Evolutionary conservation across 2,113 vertebrate species (phyloP).

Genomic region (Euleptes europaea): DNA sequence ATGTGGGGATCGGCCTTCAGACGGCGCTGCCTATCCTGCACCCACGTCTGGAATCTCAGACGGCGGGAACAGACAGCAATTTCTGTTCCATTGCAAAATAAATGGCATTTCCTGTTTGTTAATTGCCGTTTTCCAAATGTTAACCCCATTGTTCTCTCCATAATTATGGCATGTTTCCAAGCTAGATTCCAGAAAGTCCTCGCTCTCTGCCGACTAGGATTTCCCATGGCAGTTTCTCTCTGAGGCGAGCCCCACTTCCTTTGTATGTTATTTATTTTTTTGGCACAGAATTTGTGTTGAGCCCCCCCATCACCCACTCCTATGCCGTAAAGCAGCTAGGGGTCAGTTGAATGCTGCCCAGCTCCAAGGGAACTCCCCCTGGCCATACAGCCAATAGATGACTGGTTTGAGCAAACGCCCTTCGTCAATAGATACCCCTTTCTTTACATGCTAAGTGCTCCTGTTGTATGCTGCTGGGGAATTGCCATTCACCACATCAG

Average conservation of each 20-base stretch:
- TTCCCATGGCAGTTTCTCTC: background rate
- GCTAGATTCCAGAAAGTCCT: background rate
- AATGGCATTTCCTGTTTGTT: conserved; percentile 27
- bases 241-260: background rate
- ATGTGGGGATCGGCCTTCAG: background rate
- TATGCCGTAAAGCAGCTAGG: too few relatives aligned
- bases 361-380: too few relatives aligned
- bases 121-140: conserved; percentile 8
- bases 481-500: background rate
- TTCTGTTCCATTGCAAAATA: background rate
- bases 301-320: too few relatives aligned
- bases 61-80: background rate
- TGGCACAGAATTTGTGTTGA: background rate
- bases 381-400: too few relatives aligned
- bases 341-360: background rate
- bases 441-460: too few relatives aligned
- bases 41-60: background rate
- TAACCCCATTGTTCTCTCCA: background rate
- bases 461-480: background rate
- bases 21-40: background rate
- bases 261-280: background rate
- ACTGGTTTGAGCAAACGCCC: too few relatives aligned
- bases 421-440: too few relatives aligned
- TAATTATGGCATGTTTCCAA: background rate
- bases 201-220: background rate